Base-by-base conservation (phyloP, 2,888 invertebrate genomes). In the Adelognathus sp. region DNA sequence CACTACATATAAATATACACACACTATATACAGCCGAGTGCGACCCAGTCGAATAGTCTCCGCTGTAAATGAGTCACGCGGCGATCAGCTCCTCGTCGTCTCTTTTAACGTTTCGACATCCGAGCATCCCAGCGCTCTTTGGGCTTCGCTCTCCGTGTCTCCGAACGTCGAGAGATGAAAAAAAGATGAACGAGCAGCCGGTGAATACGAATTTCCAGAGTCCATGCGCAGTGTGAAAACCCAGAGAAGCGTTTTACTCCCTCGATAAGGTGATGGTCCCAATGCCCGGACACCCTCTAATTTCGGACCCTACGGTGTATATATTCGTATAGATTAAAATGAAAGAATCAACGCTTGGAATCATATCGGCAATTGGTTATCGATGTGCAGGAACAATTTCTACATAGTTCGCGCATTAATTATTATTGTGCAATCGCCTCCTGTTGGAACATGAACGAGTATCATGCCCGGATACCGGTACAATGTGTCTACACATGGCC, bases 31-130 rank as follows among this genome's bases (percentile, higher is more conserved):
- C n/a, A 50, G 50, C 24, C 21, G 1, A n/a, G n/a, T 1, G 14
- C 64, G 46, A 50, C 33, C 36, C 27, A 33, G 36, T 52, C 66
- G 14, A n/a, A n/a, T n/a, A n/a, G n/a, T 21, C 33, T 31, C 21
- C 63, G 63, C 33, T n/a, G 66, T 39, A 52, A 66, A 66, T 66
- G 52, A 66, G 52, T 66, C 52, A 66, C 36, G 18, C 21, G 66
- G 27, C 50, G 36, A 52, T 66, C 66, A 5, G 14, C 50, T 14
- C 36, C 18, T n/a, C 21, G 16, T 16, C 33, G 46, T 64, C 7
- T 50, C 50, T 50, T 46, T 31, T 18, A 21, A 11, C 39, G 11
- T 66, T 67, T 67, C 67, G 54, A 54, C 36, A 67, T 67, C 54
- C 14, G 14, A 29, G 16, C 9, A 5, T 31, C 31, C 31, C 7